Base-by-base conservation (phyloP, 2,888 invertebrate genomes). In the Amphipyra tragopoginis region DNA sequence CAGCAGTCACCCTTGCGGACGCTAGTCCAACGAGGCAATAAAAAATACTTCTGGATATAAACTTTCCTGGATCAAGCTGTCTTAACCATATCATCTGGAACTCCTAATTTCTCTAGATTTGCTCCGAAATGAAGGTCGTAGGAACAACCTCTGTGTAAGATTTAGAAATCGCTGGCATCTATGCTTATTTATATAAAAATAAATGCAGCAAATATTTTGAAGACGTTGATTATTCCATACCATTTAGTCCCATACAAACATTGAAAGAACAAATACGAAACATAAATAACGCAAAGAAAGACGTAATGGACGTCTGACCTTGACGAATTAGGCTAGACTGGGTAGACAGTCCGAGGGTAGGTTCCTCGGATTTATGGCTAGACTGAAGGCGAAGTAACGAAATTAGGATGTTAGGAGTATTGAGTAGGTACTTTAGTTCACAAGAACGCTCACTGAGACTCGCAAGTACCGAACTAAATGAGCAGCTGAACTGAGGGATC, bases 271-370 rank as follows among this genome's bases (percentile, higher is more conserved):
- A 40, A 54, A 55, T 39, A 47, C 11, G 50, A 53, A 33, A 34
- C 65, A 71, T 65, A 68, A 71, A 71, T 65, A 71, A 65, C 47
- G 9, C 9, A 11, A 48, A 40, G 43, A 26, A 9, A 29, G 65
- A 36, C 65, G 14, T 52, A 64, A 59, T 55, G 44, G 47, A 14
- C 8, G 15, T 13, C 13, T 42, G 52, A 62, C 63, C 72, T 77
- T 77, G 72, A 71, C 26, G 21, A 69, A 69, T 65, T 56, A 65
- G 39, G 36, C 48, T 53, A 52, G 52, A 60, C 42, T n/a, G 15
- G 5, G 50, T 39, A 61, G 64, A 48, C 68, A 64, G 40, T n/a
- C 42, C 39, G 44, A 38, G 21, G 14, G 29, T 42, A 40, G 55
- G 42, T 42, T 26, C 29, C 29, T 4, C 21, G 14, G 45, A 77